Evolutionary conservation across 1,140 invertebrate genomes (phyloP).

Genomic region (Solen grandis): DNA sequence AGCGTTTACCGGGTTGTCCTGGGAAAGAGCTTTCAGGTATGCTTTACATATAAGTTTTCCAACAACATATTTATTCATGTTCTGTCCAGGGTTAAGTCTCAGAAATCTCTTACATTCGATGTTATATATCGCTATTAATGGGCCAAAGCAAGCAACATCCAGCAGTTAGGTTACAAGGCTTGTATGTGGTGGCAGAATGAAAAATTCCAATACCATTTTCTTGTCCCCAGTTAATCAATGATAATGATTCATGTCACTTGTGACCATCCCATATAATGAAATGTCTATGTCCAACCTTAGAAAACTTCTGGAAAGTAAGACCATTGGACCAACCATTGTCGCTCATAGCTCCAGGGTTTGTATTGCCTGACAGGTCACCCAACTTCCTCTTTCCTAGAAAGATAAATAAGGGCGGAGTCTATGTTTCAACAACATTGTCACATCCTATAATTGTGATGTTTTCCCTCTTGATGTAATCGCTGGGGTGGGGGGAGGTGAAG

Average conservation of each 20-base stretch:
- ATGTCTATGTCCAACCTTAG: neutral
- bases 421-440: neutral
- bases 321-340: neutral
- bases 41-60: constrained; percentile 17
- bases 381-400: neutral
- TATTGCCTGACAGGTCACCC: neutral
- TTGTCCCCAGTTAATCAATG: constrained; percentile 32
- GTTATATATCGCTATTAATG: constrained; percentile 22
- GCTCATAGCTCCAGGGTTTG: neutral
- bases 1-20: neutral
- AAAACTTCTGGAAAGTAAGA: neutral
- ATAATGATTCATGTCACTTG: constrained; percentile 8
- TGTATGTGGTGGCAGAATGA: constrained; percentile 30
- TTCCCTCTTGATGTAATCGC: no score
- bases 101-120: neutral
- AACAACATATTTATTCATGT: constrained; percentile 11
- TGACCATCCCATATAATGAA: constrained; percentile 43
- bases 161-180: constrained; percentile 24
- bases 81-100: no score
- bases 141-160: constrained; percentile 43
- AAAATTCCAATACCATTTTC: constrained; percentile 13
- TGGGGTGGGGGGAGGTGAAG: no score
- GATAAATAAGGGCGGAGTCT: neutral
- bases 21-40: no score
- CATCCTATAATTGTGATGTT: no score